Percentiles rank a stretch among this genome's conserved stretches.
Evolutionary conservation across 2,113 vertebrate species (phyloP).

Genomic region (Monopterus albus): DNA sequence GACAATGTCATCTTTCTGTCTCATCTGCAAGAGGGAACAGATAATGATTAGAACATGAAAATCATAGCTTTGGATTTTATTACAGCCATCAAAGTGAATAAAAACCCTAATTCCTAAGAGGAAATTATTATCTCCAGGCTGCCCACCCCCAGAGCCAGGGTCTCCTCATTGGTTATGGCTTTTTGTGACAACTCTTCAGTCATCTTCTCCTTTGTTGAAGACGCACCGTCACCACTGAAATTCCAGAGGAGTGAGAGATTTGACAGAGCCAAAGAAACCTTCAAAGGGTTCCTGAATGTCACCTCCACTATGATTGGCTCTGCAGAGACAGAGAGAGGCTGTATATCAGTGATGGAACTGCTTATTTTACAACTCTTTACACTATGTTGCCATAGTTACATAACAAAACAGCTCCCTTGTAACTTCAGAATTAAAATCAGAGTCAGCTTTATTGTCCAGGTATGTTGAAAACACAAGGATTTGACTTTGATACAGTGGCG

Average conservation of each 20-base stretch:
- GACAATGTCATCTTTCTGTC: conserved; percentile 80
- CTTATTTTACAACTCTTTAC: background rate
- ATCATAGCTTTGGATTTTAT: background rate
- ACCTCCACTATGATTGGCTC: conserved; percentile 96
- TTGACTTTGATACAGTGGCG: too few species aligned
- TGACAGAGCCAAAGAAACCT: conserved; percentile 90
- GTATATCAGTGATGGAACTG: background rate
- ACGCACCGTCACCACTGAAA: conserved; percentile 86
- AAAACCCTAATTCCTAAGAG: background rate
- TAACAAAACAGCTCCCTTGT: too few species aligned
- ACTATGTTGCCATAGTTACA: too few species aligned
- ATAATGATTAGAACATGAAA: background rate
- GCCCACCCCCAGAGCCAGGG: conserved; percentile 47
- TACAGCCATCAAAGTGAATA: background rate
- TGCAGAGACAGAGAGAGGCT: conserved; percentile 51
- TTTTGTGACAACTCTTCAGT: conserved; percentile 81
- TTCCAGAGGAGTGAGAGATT: conserved; percentile 93
- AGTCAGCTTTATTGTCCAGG: too few species aligned
- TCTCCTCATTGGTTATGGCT: conserved; percentile 85
- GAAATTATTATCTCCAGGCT: background rate
- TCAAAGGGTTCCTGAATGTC: conserved; percentile 93
- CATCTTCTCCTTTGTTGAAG: conserved; percentile 71
- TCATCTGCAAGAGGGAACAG: conserved; percentile 72
- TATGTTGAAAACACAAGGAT: too few species aligned
- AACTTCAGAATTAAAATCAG: too few species aligned